Percentiles rank a stretch among this genome's conserved stretches.
These are phyloP conservation scores for Entomobrya multifasciata DNA, from an alignment of 2,888 invertebrate genomes.

Conservation along the genomic window DNA sequence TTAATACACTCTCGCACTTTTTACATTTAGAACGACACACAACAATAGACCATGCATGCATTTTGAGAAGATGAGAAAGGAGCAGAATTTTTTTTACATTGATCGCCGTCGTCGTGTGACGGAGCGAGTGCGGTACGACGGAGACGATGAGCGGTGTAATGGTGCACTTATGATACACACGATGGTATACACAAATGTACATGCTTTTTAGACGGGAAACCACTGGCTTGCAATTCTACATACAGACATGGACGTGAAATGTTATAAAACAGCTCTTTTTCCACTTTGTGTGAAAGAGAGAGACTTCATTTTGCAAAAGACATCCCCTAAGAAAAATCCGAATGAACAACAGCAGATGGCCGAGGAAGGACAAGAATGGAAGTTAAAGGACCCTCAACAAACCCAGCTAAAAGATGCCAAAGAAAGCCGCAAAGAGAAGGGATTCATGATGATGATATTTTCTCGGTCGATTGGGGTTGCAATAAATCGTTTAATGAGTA, in stretches of 20 bases:
- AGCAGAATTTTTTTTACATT: slow-evolving; percentile 14
- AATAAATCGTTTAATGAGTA: too few relatives aligned
- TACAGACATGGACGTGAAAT: neutral
- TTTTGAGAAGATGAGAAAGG: neutral
- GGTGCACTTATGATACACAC: slow-evolving; percentile 4
- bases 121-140: slow-evolving; percentile 4
- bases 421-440: too few relatives aligned
- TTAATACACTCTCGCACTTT: neutral
- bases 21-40: neutral
- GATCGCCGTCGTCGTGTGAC: slow-evolving; percentile 27
- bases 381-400: neutral
- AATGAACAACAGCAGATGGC: slow-evolving; percentile 29
- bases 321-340: slow-evolving; percentile 21
- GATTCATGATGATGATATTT: too few relatives aligned
- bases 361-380: slow-evolving; percentile 6
- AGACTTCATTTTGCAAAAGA: neutral
- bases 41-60: neutral
- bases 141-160: slow-evolving; percentile 15
- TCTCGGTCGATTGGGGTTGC: too few relatives aligned
- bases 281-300: too few relatives aligned
- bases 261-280: too few relatives aligned
- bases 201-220: neutral
- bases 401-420: too few relatives aligned
- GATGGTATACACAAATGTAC: slow-evolving; percentile 16
- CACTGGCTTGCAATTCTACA: neutral